Percentiles rank a stretch among this genome's conserved stretches.
phyloP scores from a whole-genome alignment of 2,113 vertebrate species.

The Capreolus pygargus region DNA sequence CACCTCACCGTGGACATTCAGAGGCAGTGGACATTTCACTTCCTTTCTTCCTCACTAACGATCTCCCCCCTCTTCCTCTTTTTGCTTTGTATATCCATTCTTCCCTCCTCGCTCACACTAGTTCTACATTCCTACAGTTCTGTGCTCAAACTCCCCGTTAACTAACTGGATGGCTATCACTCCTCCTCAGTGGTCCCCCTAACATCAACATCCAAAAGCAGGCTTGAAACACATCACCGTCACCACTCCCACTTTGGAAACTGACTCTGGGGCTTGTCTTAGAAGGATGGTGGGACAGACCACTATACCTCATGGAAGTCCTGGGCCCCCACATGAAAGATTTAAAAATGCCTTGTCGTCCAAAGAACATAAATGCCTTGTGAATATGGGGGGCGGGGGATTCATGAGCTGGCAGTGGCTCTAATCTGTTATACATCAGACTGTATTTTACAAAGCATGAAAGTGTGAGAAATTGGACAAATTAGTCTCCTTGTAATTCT shows the following conservation, averaged over 20 bases:
- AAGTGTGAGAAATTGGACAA: not conserved
- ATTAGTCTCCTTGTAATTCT: not conserved
- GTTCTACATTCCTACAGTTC: not conserved
- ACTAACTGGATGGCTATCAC: fast-evolving
- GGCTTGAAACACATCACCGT: not conserved
- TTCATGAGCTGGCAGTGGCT: not conserved
- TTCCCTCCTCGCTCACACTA: not conserved
- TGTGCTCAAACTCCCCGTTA: not conserved
- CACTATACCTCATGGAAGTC: not conserved
- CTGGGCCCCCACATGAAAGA: no score
- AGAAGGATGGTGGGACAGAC: not conserved
- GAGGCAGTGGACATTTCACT: not conserved
- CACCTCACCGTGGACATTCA: no score
- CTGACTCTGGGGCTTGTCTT: not conserved
- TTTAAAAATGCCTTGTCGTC: not conserved
- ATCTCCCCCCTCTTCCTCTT: no score
- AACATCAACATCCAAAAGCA: not conserved
- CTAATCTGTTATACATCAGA: not conserved
- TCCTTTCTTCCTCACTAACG: not conserved
- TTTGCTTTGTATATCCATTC: not conserved
- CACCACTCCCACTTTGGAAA: not conserved
- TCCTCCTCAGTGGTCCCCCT: not conserved
- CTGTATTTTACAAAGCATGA: not conserved
- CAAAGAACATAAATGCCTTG: not conserved
- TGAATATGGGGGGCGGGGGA: not conserved